These are phyloP conservation scores for Melanargia galathea DNA, from an alignment of 2,888 invertebrate species.

Conservation along the genomic window DNA sequence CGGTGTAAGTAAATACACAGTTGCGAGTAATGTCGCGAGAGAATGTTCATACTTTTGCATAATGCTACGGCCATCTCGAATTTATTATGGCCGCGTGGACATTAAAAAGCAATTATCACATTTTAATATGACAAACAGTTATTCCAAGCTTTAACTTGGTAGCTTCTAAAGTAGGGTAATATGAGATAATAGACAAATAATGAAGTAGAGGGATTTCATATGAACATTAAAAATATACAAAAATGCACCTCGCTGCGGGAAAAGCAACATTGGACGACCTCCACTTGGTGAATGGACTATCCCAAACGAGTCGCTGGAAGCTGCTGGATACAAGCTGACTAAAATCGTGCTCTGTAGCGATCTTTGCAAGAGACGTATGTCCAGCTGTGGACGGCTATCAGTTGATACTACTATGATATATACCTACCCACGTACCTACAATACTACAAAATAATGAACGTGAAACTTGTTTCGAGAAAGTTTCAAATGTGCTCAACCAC, in stretches of 20 bases:
- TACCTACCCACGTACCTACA: no score
- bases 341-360: no score
- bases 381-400: no score
- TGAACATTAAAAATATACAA: not conserved
- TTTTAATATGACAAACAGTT: constrained; percentile 27
- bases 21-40: constrained; percentile 62
- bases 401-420: no score
- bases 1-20: constrained; percentile 54
- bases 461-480: no score
- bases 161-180: constrained; percentile 12
- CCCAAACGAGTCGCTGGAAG: no score
- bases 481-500: no score
- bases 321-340: no score
- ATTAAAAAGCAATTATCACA: constrained; percentile 40
- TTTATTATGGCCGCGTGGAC: constrained; percentile 37
- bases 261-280: no score
- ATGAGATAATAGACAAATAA: constrained; percentile 4
- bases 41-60: constrained; percentile 53
- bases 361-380: no score
- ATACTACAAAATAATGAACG: no score
- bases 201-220: not conserved
- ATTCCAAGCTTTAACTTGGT: constrained; percentile 9
- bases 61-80: constrained; percentile 40
- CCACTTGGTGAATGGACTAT: no score
- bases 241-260: not conserved